These are phyloP conservation scores for Herpetotheres cachinnans DNA, from an alignment of 2,113 vertebrate genomes.

Conservation along the genomic window DNA sequence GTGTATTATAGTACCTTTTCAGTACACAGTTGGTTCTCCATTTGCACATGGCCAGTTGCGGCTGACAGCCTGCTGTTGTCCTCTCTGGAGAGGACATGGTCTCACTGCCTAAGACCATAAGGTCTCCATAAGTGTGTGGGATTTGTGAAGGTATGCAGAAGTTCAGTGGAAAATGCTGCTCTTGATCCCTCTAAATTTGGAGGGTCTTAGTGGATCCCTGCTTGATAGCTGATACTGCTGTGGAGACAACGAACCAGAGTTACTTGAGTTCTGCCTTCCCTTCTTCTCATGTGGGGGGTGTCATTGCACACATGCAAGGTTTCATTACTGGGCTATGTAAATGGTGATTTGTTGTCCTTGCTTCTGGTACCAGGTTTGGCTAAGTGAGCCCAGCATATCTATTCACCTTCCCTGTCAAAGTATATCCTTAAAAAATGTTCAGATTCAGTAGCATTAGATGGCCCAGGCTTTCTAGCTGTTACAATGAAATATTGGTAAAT, in stretches of 20 bases:
- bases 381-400: neutral
- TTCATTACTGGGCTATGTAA: neutral
- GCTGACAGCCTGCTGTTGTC: neutral
- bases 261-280: neutral
- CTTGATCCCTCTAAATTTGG: neutral
- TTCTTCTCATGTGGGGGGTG: neutral
- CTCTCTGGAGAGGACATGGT: neutral
- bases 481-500: constrained; percentile 23
- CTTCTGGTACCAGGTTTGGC: neutral
- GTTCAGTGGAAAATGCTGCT: neutral
- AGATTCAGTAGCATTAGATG: neutral
- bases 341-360: neutral
- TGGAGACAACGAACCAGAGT: neutral
- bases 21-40: neutral
- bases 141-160: neutral
- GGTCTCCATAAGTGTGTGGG: fast-evolving
- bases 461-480: neutral
- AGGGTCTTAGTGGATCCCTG: neutral
- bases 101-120: neutral
- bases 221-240: neutral
- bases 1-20: neutral
- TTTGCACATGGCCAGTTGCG: neutral
- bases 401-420: neutral
- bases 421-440: neutral
- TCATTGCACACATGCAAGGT: fast-evolving